phyloP scores from a whole-genome alignment of 2,888 invertebrate genomes.

The Eurois occulta region DNA sequence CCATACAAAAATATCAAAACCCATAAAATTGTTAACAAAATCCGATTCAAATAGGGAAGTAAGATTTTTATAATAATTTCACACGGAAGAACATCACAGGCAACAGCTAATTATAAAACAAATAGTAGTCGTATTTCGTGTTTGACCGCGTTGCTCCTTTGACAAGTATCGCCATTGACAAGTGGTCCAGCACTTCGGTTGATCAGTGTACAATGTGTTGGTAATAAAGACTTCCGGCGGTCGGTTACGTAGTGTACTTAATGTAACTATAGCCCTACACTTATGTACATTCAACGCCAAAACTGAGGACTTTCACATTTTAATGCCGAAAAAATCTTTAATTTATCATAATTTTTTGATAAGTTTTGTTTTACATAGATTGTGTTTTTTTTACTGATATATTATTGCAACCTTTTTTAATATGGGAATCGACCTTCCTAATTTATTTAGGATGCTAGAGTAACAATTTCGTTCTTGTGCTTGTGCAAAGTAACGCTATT shows the following conservation, averaged over 20 bases:
- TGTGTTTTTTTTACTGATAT: neutral
- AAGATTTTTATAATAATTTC: neutral
- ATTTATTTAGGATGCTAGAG: neutral
- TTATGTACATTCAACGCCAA: neutral
- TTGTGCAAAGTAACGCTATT: neutral
- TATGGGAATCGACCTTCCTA: neutral
- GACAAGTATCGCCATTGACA: conserved; percentile 3
- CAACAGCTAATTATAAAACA: neutral
- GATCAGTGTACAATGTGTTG: conserved; percentile 27
- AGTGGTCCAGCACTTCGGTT: conserved; percentile 15
- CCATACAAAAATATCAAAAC: neutral
- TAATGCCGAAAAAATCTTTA: neutral
- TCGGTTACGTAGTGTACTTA: neutral
- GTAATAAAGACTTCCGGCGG: conserved; percentile 16
- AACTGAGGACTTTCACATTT: conserved; percentile 6
- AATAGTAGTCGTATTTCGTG: neutral
- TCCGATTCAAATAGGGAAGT: neutral
- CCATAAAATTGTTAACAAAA: neutral
- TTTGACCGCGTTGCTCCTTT: neutral
- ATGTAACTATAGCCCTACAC: neutral
- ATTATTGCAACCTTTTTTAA: neutral
- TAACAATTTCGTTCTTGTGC: neutral
- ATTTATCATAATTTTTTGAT: neutral
- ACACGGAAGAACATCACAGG: neutral
- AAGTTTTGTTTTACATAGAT: neutral